Conservation (phyloP, 2,888 invertebrate genomes). For the Rhabditoides inermis region DNA sequence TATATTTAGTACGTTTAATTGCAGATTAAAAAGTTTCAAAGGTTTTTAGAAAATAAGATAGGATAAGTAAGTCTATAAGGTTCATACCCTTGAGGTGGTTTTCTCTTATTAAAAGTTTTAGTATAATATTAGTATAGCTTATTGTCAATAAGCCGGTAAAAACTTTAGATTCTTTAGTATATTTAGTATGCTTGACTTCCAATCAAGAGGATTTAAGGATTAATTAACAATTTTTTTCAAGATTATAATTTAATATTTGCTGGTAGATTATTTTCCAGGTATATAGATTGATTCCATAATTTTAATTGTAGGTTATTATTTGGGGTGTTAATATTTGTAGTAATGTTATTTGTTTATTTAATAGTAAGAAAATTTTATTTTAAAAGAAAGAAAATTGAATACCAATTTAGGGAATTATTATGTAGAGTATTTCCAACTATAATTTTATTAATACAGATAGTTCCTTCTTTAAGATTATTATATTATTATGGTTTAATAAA, state of each 20-base stretch:
- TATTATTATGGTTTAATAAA: conserved; percentile 49
- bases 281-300: conserved; percentile 33
- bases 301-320: conserved; percentile 36
- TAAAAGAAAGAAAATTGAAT: conserved; percentile 34
- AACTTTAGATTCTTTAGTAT: conserved; percentile 35
- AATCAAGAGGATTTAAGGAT: conserved; percentile 30
- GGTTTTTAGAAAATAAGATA: conserved; percentile 33
- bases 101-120: conserved; percentile 38
- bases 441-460: conserved; percentile 46
- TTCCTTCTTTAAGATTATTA: conserved; percentile 38
- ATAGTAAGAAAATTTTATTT: conserved; percentile 24
- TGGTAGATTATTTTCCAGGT: conserved; percentile 28
- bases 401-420: conserved; percentile 37
- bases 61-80: conserved; percentile 35
- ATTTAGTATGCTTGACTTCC: conserved; percentile 35
- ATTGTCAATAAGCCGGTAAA: conserved; percentile 33
- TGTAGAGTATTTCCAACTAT: conserved; percentile 48
- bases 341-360: conserved; percentile 27
- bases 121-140: conserved; percentile 37
- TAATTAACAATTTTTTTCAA: conserved; percentile 35
- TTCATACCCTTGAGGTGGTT: conserved; percentile 37
- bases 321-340: conserved; percentile 33
- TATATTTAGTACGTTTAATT: conserved; percentile 37
- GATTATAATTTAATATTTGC: conserved; percentile 34
- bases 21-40: conserved; percentile 30